These are phyloP conservation scores for Bombus superbus DNA, from an alignment of 1,140 invertebrate genomes.

Conservation along the genomic window DNA sequence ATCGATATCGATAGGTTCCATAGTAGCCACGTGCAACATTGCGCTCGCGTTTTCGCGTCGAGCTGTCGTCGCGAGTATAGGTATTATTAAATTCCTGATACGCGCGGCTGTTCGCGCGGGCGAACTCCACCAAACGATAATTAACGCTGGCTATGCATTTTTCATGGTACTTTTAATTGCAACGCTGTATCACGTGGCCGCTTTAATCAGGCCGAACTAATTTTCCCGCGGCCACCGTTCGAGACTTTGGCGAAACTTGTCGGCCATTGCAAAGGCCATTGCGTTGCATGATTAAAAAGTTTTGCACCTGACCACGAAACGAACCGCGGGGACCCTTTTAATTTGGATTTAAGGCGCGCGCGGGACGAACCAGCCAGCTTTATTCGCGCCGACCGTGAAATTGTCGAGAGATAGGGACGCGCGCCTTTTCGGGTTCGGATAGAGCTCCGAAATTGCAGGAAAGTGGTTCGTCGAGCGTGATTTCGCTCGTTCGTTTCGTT, in stretches of 20 bases:
- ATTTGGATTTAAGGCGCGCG: background rate
- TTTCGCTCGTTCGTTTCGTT: background rate
- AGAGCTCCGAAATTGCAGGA: background rate
- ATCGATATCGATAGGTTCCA: conserved; percentile 9
- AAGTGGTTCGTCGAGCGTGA: background rate
- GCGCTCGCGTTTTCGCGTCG: background rate
- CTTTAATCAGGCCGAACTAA: conserved; percentile 38
- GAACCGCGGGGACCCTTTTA: background rate
- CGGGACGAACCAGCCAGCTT: background rate
- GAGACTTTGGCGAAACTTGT: conserved; percentile 14
- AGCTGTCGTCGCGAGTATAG: background rate
- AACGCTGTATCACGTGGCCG: background rate
- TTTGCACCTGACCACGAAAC: background rate
- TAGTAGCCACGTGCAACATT: background rate
- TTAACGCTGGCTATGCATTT: conserved; percentile 37
- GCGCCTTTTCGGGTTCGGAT: background rate
- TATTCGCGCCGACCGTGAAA: background rate
- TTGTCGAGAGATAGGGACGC: background rate
- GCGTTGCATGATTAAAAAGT: conserved; percentile 33
- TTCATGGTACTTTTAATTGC: conserved; percentile 27
- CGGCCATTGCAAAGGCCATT: background rate
- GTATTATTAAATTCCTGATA: conserved; percentile 52
- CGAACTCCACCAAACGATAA: background rate
- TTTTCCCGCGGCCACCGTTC: background rate
- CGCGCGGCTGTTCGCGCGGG: no score